phyloP scores from a whole-genome alignment of 2,113 vertebrate species.

The Oryzias curvinotus region DNA sequence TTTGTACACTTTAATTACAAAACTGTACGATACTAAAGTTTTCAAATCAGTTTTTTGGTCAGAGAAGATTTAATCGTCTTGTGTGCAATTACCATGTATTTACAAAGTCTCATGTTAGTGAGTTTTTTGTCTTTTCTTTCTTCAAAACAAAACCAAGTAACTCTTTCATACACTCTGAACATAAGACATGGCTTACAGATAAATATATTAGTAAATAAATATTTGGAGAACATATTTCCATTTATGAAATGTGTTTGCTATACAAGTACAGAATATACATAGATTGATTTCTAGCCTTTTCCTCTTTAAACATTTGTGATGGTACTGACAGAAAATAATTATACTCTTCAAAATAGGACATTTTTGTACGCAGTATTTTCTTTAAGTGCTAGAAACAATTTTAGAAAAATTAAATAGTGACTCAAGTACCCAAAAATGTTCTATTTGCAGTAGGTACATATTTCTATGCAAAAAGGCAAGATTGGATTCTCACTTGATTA shows the following conservation, averaged over 20 bases:
- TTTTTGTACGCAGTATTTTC: conserved; percentile 81
- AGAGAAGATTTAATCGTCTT: conserved; percentile 91
- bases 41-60: conserved; percentile 97
- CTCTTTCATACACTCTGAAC: conserved; percentile 91
- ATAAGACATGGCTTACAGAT: conserved; percentile 99
- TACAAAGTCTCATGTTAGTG: conserved; percentile 97
- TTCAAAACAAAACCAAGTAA: conserved; percentile 82
- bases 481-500: conserved; percentile 78
- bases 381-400: conserved; percentile 97
- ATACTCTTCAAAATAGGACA: conserved; percentile 87
- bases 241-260: conserved; percentile 99
- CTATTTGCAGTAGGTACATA: conserved; percentile 78
- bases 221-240: conserved; percentile 99
- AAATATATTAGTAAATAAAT: conserved; percentile 99
- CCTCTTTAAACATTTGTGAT: conserved; percentile 85
- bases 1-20: conserved; percentile 99
- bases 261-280: conserved; percentile 98
- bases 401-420: conserved; percentile 89
- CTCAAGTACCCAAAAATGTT: conserved; percentile 85
- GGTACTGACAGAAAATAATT: conserved; percentile 93
- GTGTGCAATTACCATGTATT: conserved; percentile 98
- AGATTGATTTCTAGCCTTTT: conserved; percentile 88
- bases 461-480: conserved; percentile 79
- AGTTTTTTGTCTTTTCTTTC: conserved; percentile 85
- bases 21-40: conserved; percentile 94